Evolutionary conservation across 2,888 invertebrate genomes (phyloP).

Genomic region (Litoditis marina): DNA sequence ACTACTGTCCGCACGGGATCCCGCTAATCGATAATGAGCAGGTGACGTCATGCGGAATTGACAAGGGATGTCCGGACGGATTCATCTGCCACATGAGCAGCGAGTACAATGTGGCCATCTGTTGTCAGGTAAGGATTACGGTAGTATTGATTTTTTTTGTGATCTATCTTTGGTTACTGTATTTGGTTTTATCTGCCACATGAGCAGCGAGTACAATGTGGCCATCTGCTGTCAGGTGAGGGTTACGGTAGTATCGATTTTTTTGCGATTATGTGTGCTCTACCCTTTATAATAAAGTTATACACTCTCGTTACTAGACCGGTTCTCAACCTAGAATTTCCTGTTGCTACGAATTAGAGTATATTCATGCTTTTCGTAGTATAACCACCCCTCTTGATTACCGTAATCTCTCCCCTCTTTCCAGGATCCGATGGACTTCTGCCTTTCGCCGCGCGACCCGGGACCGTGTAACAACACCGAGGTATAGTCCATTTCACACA

Average conservation of each 20-base stretch:
- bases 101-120: constrained; percentile 54
- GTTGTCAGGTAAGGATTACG: constrained; percentile 56
- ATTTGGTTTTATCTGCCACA: constrained; percentile 56
- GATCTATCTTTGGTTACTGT: neutral
- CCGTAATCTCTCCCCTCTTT: constrained; percentile 9
- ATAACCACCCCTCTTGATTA: no score
- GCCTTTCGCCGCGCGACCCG: constrained; percentile 53
- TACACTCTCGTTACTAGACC: no score
- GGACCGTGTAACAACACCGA: constrained; percentile 53
- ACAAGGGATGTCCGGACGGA: constrained; percentile 54
- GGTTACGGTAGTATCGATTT: no score
- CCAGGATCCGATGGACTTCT: constrained; percentile 58
- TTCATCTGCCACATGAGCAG: constrained; percentile 58
- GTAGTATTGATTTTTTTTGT: no score
- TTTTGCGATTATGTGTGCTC: neutral
- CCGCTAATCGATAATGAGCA: constrained; percentile 48
- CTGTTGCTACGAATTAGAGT: no score
- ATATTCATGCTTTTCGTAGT: no score
- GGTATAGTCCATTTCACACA: no score
- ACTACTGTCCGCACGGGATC: constrained; percentile 57
- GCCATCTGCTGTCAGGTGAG: constrained; percentile 54
- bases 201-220: constrained; percentile 54
- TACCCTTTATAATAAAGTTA: no score
- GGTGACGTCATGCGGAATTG: constrained; percentile 53
- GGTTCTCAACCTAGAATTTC: no score